Evolutionary conservation across 1,140 invertebrate species (phyloP).

Genomic region (Magallana gigas): DNA sequence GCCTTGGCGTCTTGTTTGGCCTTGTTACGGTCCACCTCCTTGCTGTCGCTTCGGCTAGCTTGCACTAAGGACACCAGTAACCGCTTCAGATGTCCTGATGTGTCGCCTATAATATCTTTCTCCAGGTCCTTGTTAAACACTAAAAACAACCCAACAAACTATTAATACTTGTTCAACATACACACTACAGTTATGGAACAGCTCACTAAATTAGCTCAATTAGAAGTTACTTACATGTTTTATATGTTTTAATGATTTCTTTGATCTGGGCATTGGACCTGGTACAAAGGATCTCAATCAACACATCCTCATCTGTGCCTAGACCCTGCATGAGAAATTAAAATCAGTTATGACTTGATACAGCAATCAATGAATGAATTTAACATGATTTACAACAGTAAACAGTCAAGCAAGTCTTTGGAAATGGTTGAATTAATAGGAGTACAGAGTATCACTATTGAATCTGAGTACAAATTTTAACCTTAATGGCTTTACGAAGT

Average conservation of each 20-base stretch:
- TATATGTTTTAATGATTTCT: conserved; percentile 89
- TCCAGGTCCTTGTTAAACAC: conserved; percentile 93
- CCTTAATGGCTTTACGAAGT: conserved; percentile 78
- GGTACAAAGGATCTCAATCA: conserved; percentile 95
- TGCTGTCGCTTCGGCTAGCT: conserved; percentile 75
- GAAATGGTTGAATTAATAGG: too few species aligned
- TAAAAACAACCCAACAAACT: conserved; percentile 72
- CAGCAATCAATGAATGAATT: too few species aligned
- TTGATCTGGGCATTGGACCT: conserved; percentile 92
- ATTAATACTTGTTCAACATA: too few species aligned
- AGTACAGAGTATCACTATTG: too few species aligned
- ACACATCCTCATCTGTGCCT: conserved; percentile 86
- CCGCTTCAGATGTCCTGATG: conserved; percentile 95
- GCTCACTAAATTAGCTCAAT: not conserved
- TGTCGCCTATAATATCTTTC: conserved; percentile 93
- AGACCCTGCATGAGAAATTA: conserved; percentile 66
- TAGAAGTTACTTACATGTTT: conserved; percentile 84
- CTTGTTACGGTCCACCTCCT: conserved; percentile 72
- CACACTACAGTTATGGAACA: not conserved
- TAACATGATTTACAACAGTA: too few species aligned
- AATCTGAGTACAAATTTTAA: conserved; percentile 47
- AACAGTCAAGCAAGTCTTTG: too few species aligned
- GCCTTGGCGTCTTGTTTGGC: conserved; percentile 78
- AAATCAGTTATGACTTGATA: too few species aligned
- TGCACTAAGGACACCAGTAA: conserved; percentile 85